phyloP scores from a whole-genome alignment of 1,140 invertebrate genomes.

The Ridgeia piscesae region DNA sequence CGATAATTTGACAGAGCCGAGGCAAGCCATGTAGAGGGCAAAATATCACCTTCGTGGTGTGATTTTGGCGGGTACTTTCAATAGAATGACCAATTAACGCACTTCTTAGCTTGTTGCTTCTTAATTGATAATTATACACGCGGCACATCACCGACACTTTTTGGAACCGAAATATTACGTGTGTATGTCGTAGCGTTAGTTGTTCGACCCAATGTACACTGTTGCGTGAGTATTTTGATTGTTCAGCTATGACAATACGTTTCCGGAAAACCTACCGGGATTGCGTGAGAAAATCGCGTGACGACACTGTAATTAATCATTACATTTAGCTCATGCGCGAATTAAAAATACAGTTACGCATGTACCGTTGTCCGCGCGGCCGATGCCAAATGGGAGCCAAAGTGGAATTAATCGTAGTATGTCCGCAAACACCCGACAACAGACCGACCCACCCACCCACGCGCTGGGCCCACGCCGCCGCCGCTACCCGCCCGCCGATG shows the following conservation, averaged over 20 bases:
- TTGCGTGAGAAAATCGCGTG: no score
- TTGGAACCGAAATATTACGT: neutral
- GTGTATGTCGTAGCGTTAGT: neutral
- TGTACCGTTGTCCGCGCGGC: neutral
- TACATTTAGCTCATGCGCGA: no score
- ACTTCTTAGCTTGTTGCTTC: no score
- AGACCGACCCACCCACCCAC: neutral
- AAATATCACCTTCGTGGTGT: neutral
- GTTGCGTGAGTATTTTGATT: no score
- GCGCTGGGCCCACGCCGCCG: neutral
- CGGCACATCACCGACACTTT: neutral
- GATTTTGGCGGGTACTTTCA: no score
- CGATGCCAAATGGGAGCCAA: neutral
- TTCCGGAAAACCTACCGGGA: no score
- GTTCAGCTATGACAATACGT: no score
- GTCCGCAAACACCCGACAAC: neutral
- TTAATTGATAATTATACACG: neutral
- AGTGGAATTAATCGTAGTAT: neutral
- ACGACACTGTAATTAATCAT: no score
- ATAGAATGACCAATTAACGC: neutral
- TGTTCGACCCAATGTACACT: no score
- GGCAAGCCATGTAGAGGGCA: neutral
- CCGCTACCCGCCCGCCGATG: neutral
- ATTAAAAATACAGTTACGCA: neutral
- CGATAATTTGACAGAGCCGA: neutral